phyloP scores from a whole-genome alignment of 2,113 vertebrate species.

The Menura novaehollandiae region DNA sequence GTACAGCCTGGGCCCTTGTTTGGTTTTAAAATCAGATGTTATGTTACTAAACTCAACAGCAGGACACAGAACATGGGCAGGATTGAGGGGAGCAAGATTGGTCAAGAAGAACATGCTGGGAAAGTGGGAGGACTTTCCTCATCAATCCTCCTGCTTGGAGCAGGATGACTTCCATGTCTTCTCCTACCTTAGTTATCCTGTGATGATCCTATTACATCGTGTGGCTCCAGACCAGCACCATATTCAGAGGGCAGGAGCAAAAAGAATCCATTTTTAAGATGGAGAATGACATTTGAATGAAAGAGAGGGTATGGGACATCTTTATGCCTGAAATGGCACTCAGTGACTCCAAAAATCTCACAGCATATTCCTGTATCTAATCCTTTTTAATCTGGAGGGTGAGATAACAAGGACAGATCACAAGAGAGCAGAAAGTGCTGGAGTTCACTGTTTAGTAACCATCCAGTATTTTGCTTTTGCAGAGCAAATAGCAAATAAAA shows the following conservation, averaged over 20 bases:
- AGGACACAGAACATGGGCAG: background rate
- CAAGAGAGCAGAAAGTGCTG: background rate
- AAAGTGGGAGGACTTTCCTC: background rate
- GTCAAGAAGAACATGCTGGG: rapidly evolving
- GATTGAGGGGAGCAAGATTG: background rate
- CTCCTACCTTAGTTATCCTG: background rate
- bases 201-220: background rate
- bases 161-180: background rate
- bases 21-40: background rate
- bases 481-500: background rate
- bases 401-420: background rate
- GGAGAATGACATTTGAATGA: background rate
- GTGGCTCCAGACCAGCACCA: background rate
- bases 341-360: background rate
- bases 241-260: background rate
- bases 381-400: background rate
- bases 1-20: background rate
- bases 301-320: too few species aligned
- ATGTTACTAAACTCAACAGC: background rate
- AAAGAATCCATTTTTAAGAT: background rate
- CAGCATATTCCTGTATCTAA: background rate
- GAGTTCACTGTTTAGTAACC: background rate
- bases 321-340: background rate
- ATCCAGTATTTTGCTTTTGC: background rate
- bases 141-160: background rate